Evolutionary conservation across 2,888 invertebrate genomes (phyloP), one percentile per base, ranked within the genome.

Genomic region (Eucera pruinosa): DNA sequence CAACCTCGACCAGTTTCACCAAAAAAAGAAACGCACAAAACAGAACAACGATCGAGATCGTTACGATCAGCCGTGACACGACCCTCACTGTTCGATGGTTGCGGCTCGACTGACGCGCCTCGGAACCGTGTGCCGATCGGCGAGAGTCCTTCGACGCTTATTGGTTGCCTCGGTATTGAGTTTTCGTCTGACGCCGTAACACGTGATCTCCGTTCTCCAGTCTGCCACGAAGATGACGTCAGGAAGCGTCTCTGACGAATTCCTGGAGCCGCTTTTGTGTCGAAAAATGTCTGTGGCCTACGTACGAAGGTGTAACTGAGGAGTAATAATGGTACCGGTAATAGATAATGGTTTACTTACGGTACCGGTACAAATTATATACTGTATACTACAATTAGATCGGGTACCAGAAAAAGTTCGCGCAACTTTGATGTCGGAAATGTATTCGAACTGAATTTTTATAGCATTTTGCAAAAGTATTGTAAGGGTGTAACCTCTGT

Each of bases 141-240:
- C 67, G 71, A 43, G 70, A 58, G 67, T 79, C 58, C 60, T 64
- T 65, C 52, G 69, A 48, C 83, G 84, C 87, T 72, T 71, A 81
- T 85, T 84, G 79, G 84, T 52, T 68, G 54, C 36, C 47, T 50
- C 33, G 54, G 85, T 86, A 87, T 87, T 77, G 87, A 86, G 85
- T 83, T 84, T 79, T 87, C 83, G 78, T 67, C 52, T 27, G 75
- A 71, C 69, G 79, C 52, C 61, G 70, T 62, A 77, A 67, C 87
- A 86, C 85, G 86, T 84, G 86, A 87, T 81, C 87, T 84, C 82
- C 86, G 86, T 87, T 87, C 87, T 87, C 87, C 86, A 84, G 73
- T 70, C 62, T 60, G 78, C 43, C 71, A 83, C 83, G 77, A 69
- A 65, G 83, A 58, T 84, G 85, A 83, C 84, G 85, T 84, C 84